phyloP scores from a whole-genome alignment of 2,888 invertebrate genomes.

The Syrista parreyssii region DNA sequence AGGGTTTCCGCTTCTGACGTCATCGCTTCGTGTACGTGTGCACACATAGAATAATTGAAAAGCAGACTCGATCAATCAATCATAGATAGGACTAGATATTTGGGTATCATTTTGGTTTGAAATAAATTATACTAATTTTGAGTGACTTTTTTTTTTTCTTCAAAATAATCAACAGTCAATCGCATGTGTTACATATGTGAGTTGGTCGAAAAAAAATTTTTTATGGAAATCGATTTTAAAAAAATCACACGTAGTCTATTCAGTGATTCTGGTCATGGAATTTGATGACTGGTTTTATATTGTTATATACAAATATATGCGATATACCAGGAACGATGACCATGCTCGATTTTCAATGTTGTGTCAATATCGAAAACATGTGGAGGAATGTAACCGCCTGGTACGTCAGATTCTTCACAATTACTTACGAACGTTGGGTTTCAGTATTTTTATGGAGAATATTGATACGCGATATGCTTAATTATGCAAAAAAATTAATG shows the following conservation, averaged over 20 bases:
- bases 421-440: background rate
- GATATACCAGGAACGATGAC: background rate
- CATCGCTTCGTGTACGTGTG: too few species aligned
- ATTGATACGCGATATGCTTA: background rate
- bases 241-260: background rate
- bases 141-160: background rate
- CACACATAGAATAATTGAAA: too few species aligned
- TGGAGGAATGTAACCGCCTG: background rate
- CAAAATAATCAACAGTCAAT: background rate
- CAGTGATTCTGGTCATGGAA: background rate
- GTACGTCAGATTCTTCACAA: background rate
- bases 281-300: background rate
- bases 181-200: background rate
- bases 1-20: too few species aligned
- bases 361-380: background rate
- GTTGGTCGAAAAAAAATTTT: background rate
- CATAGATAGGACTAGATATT: background rate
- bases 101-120: too few species aligned
- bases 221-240: background rate
- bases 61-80: background rate
- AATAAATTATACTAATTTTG: too few species aligned
- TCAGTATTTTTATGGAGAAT: background rate
- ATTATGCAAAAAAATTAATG: background rate
- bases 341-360: background rate
- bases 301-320: background rate